Evolutionary conservation across 2,797 vertebrate species (phyloP).

Genomic region (Delichon dasypus): DNA sequence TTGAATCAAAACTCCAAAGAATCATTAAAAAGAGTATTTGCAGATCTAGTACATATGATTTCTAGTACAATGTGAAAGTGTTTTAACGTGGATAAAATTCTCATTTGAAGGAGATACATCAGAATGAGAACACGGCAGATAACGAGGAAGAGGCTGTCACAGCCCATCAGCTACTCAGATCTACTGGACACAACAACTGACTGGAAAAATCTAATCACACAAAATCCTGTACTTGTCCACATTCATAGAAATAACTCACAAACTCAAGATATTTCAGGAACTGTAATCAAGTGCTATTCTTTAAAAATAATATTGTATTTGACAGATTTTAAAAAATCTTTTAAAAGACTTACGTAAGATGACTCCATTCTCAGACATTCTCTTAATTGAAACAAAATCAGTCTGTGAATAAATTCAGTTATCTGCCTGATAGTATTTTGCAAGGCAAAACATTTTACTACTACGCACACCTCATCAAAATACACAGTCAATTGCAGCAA

Average conservation of each 20-base stretch:
- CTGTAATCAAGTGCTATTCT: not conserved
- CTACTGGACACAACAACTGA: slow-evolving; percentile 17
- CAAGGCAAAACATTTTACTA: not conserved
- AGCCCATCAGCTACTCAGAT: slow-evolving; percentile 11
- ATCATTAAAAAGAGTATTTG: not conserved
- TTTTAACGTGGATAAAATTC: not conserved
- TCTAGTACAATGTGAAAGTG: not conserved
- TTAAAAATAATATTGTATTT: not conserved
- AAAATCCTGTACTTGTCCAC: not conserved
- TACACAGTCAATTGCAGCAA: not conserved
- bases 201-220: slow-evolving; percentile 25
- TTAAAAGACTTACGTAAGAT: not conserved
- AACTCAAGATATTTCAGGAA: not conserved
- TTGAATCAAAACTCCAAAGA: not conserved
- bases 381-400: slow-evolving; percentile 4
- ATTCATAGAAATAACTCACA: not conserved
- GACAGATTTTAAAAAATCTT: not conserved
- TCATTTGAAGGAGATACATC: not conserved
- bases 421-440: not conserved
- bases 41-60: not conserved
- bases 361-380: not conserved
- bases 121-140: not conserved
- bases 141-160: slow-evolving; percentile 8
- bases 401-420: not conserved
- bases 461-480: not conserved